Evolutionary conservation across 35 echinoderm and acorn worm species (phyloP).

Genomic region (Strongylocentrotus purpuratus): DNA sequence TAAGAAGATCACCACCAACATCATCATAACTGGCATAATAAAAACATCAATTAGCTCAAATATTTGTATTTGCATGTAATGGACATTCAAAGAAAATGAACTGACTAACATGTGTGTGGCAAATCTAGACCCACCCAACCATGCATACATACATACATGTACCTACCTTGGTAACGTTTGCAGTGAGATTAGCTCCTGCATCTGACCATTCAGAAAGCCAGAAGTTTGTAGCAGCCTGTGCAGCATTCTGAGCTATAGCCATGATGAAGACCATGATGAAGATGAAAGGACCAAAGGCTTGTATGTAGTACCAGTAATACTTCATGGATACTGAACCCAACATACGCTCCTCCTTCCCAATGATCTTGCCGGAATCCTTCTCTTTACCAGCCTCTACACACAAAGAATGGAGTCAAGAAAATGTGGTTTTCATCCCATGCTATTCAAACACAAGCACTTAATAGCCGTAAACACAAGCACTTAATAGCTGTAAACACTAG

Average conservation of each 20-base stretch:
- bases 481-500: too few relatives aligned
- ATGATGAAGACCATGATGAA: slow-evolving; percentile 23
- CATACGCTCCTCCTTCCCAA: slow-evolving; percentile 66
- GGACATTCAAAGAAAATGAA: not conserved
- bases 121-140: not conserved
- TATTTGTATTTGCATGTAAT: not conserved
- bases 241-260: slow-evolving; percentile 36
- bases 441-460: not conserved
- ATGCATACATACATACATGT: not conserved
- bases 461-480: too few relatives aligned
- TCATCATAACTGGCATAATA: not conserved
- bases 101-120: too few relatives aligned
- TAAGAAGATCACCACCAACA: not conserved
- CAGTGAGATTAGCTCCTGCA: slow-evolving; percentile 56
- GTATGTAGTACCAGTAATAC: slow-evolving; percentile 58
- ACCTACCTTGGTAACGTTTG: slow-evolving; percentile 38
- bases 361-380: slow-evolving; percentile 45
- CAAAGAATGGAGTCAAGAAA: not conserved
- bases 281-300: not conserved
- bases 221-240: slow-evolving; percentile 61
- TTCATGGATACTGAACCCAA: slow-evolving; percentile 55
- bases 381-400: slow-evolving; percentile 19
- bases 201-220: slow-evolving; percentile 71
- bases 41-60: too few relatives aligned
- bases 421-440: not conserved